Base-by-base conservation (phyloP, 2,888 invertebrate genomes). In the Drosophila greeni region DNA sequence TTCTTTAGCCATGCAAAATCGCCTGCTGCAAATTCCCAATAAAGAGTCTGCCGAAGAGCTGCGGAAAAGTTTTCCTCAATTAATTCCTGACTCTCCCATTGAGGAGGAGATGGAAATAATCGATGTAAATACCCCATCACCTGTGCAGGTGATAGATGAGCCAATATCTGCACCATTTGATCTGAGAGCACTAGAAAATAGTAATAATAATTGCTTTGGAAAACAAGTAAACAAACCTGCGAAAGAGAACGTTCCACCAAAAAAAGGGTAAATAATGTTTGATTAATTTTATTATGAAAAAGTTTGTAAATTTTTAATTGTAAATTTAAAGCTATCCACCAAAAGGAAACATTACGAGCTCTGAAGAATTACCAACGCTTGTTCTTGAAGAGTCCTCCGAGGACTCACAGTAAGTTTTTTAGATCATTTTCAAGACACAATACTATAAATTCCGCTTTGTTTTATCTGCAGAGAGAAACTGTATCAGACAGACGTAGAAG, bases 21-120 rank as follows among this genome's bases (percentile, higher is more conserved):
- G 47, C 3, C 12, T 77, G 14, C 56, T 76, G 0, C 47, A 45
- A 0, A 3, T 76, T 4, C 78, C 76, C 5, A 52, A 6, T 6
- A 6, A 5, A 1, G 33, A 49, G 2, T 56, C 66, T 24, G 39
- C 12, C 0, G 3, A 24, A 2, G 3, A 5, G 31, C 16, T 56
- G 14, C 18, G 18, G 9, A 24, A 12, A n/a, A 24, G 0, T 5
- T 20, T 65, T 23, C 8, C 8, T 18, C 23, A 33, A 8, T n/a
- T 49, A 20, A 18, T 20, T 18, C 12, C 18, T 9, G 5, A 26
- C 5, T 11, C n/a, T 3, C 11, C 5, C 2, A n/a, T 6, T 3
- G 42, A 24, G 11, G 24, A 26, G 5, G 23, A 23, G 4, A 1
- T 18, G 12, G 23, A 40, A 40, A n/a, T 1, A n/a, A 24, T 24